Conservation (phyloP, 92 coral and sea anemone species). For the Heliopora coerulea region DNA sequence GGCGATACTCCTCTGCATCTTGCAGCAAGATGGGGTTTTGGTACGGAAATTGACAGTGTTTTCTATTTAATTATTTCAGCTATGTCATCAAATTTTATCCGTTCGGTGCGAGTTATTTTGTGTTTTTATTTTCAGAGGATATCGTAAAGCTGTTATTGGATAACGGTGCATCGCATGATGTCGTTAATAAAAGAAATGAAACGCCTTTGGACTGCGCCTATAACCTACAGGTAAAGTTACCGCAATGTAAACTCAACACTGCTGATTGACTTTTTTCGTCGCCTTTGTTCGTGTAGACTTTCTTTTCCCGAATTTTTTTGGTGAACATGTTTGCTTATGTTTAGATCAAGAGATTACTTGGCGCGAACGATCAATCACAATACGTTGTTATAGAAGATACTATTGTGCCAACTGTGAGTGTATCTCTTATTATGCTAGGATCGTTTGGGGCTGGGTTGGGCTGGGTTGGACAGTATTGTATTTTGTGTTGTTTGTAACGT, state of each 20-base stretch:
- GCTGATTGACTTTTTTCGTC: too few relatives aligned
- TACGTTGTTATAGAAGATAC: conserved; percentile 14
- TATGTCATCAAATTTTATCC: not conserved
- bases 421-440: too few relatives aligned
- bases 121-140: conserved; percentile 53
- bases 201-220: conserved; percentile 86
- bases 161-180: conserved; percentile 68
- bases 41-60: conserved; percentile 50
- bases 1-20: conserved; percentile 96
- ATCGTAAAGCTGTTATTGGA: conserved; percentile 73
- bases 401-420: not conserved
- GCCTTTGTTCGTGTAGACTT: too few relatives aligned
- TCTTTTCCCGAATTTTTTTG: too few relatives aligned
- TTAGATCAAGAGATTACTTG: conserved; percentile 36
- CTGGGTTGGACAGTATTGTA: too few relatives aligned
- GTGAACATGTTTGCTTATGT: not conserved
- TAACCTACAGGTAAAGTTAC: conserved; percentile 69
- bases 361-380: not conserved
- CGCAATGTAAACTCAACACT: too few relatives aligned
- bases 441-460: too few relatives aligned
- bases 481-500: too few relatives aligned
- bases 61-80: not conserved
- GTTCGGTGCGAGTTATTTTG: too few relatives aligned
- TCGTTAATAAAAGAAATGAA: conserved; percentile 74
- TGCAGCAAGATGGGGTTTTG: conserved; percentile 97